These are phyloP conservation scores for Indri indri DNA, from an alignment of 2,113 vertebrate species.

Conservation along the genomic window DNA sequence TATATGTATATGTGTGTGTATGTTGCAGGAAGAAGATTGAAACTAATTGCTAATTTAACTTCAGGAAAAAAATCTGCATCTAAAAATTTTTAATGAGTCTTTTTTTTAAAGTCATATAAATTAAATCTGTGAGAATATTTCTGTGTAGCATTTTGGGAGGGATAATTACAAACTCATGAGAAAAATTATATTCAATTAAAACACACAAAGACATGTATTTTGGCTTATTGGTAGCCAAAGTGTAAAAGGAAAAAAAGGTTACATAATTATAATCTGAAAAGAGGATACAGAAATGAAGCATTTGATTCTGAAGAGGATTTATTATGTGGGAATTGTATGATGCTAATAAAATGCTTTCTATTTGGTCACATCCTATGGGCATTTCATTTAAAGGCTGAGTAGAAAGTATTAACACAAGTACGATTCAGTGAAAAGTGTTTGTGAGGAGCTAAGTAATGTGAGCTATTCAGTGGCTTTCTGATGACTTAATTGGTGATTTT, in stretches of 20 bases:
- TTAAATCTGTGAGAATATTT: not conserved
- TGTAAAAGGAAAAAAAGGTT: not conserved
- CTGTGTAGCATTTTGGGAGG: not conserved
- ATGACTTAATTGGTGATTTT: not conserved
- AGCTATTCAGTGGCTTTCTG: not conserved
- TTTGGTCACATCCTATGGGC: not conserved
- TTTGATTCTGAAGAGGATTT: not conserved
- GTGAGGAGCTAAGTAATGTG: not conserved
- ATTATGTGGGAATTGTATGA: not conserved
- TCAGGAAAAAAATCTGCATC: not conserved
- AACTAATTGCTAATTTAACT: constrained; percentile 9
- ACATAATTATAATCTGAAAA: not conserved
- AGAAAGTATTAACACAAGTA: not conserved
- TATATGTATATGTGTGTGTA: not conserved
- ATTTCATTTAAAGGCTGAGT: not conserved
- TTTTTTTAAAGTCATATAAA: not conserved
- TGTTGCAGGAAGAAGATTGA: not conserved
- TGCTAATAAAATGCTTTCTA: not conserved
- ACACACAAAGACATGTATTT: not conserved
- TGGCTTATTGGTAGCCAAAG: not conserved
- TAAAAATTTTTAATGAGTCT: not conserved
- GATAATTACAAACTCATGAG: not conserved
- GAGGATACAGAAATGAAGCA: not conserved
- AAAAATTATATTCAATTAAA: not conserved
- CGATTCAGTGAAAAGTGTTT: not conserved